phyloP scores from a whole-genome alignment of 2,888 invertebrate genomes.

The Phymatocera aterrima region DNA sequence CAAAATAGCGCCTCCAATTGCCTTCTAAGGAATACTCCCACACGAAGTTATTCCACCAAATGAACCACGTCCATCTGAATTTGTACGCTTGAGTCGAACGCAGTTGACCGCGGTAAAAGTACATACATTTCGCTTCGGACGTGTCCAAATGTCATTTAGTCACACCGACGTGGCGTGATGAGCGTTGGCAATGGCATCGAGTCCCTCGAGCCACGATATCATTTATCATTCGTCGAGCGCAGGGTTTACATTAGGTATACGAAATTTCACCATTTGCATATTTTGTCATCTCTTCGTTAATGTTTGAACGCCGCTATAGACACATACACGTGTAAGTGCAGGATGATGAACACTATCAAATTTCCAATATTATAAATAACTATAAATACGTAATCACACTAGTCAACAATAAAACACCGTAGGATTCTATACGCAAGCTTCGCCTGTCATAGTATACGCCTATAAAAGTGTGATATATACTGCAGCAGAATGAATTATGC shows the following conservation, averaged over 20 bases:
- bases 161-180: not conserved
- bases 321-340: not conserved
- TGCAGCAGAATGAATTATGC: too few relatives aligned
- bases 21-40: too few relatives aligned
- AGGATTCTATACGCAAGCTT: too few relatives aligned
- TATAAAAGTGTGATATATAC: too few relatives aligned
- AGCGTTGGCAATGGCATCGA: not conserved
- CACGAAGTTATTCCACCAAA: not conserved
- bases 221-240: not conserved
- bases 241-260: not conserved
- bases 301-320: too few relatives aligned
- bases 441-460: too few relatives aligned
- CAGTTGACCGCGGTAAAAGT: not conserved
- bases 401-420: too few relatives aligned
- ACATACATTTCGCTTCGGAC: not conserved
- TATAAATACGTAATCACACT: too few relatives aligned
- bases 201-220: not conserved
- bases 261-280: not conserved
- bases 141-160: conserved; percentile 33
- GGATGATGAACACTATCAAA: not conserved
- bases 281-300: not conserved
- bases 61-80: not conserved
- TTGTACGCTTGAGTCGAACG: not conserved
- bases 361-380: not conserved
- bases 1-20: too few relatives aligned